Conservation (phyloP, 37 sponge, comb jelly and placozoan species). For the Diacarnus erythraeanus region DNA sequence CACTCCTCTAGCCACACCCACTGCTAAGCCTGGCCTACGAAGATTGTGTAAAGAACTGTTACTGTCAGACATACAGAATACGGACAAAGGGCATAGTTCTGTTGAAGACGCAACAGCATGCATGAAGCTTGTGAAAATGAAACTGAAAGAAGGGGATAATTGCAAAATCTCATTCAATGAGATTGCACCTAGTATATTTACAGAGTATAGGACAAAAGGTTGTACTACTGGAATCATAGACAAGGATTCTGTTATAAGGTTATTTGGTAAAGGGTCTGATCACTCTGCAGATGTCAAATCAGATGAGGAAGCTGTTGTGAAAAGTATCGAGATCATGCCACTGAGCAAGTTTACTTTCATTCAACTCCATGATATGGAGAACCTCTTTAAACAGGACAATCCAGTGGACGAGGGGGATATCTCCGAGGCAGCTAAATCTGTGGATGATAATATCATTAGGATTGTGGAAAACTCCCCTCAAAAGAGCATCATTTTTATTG, state of each 20-base stretch:
- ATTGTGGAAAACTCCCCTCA: constrained; percentile 35
- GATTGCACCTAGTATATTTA: constrained; percentile 32
- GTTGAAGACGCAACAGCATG: constrained; percentile 84
- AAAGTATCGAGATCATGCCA: constrained; percentile 6
- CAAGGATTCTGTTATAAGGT: constrained; percentile 23
- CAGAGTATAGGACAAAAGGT: constrained; percentile 14
- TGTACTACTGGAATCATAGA: constrained; percentile 47
- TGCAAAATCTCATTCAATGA: constrained; percentile 25
- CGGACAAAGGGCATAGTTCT: constrained; percentile 74
- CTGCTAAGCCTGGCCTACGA: constrained; percentile 71
- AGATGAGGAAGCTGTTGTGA: constrained; percentile 42
- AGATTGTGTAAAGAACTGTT: constrained; percentile 71
- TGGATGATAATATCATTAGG: constrained; percentile 22
- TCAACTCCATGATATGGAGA: constrained; percentile 59
- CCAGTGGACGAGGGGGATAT: background rate
- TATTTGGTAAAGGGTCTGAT: constrained; percentile 17
- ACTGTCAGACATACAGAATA: constrained; percentile 48
- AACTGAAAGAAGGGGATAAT: constrained; percentile 52
- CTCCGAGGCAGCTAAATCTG: background rate
- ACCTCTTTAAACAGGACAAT: background rate
- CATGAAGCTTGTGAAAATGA: constrained; percentile 86
- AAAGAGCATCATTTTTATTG: constrained; percentile 29
- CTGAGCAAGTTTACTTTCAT: constrained; percentile 43
- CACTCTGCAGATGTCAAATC: background rate
- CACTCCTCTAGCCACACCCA: constrained; percentile 27